Evolutionary conservation across 2,797 vertebrate species (phyloP), one percentile per base, ranked within the genome.

Genomic region (Hyperoplus immaculatus): DNA sequence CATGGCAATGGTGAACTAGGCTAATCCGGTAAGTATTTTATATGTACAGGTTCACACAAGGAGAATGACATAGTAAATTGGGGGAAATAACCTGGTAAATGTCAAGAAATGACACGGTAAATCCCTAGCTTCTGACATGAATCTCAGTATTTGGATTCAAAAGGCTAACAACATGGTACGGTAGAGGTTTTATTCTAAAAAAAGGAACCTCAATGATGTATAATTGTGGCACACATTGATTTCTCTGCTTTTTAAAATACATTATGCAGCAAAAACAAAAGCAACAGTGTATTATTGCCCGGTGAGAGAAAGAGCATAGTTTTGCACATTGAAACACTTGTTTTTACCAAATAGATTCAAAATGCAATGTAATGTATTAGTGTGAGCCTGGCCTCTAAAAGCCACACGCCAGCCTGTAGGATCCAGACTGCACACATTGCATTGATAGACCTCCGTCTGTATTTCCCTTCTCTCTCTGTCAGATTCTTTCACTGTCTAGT

Each of bases 401-500:
- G 55, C 49, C 61, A 13, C 41, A 18, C 50, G 57, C 73, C 71
- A 75, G 85, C 72, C 76, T 82, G 73, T 67, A 75, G 63, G 49
- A 76, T 16, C 46, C 46, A 67, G 59, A 54, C 49, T 62, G 75
- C 69, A 74, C 49, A 77, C 49, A 42, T 54, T 68, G n/a, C 57
- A 59, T 53, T 75, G 61, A 81, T 21, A 77, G 68, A 76, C 66
- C 42, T 63, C 54, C 42, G 65, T 45, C 68, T 75, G 41, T 51
- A 9, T 63, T 59, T 62, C 6, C 68, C 14, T 21, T 4, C 63
- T 74, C 62, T 64, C 74, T 55, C 45, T 45, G 46, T 59, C 56
- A 55, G 60, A 69, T 75, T 81, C 45, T 88, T 75, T 77, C 60
- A 77, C 57, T 69, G 51, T 65, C 71, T 71, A n/a, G 10, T 82